A percentile compares a stretch with the other conserved stretches of the same genome.
These are phyloP conservation scores for Pelagia noctiluca DNA, from an alignment of 30 jellyfish, hydroid and myxozoan species.

Conservation along the genomic window DNA sequence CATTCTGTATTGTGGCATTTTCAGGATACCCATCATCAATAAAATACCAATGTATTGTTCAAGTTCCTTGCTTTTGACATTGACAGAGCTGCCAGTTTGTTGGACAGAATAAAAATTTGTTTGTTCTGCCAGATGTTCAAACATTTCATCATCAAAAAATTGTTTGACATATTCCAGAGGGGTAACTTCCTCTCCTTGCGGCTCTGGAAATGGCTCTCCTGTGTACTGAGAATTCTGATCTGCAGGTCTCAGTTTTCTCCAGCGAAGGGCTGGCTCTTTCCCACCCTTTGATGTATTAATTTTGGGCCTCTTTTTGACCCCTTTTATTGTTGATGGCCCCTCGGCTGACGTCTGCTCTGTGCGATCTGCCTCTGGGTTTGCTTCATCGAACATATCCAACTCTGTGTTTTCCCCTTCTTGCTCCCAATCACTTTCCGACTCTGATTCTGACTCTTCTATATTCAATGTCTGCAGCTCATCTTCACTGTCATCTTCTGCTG, in stretches of 20 bases:
- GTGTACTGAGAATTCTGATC: background rate
- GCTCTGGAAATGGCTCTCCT: conserved; percentile 26
- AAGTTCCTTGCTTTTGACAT: conserved; percentile 7
- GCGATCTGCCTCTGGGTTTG: too few relatives aligned
- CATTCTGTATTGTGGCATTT: conserved; percentile 44
- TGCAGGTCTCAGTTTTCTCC: background rate
- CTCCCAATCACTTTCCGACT: too few relatives aligned
- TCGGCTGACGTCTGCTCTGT: too few relatives aligned
- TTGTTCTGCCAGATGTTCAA: conserved; percentile 21
- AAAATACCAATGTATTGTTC: conserved; percentile 40
- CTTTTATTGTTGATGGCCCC: too few relatives aligned
- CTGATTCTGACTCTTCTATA: too few relatives aligned
- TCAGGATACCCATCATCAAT: conserved; percentile 20
- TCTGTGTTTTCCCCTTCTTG: too few relatives aligned
- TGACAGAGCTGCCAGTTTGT: conserved; percentile 18
- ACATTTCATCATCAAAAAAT: conserved; percentile 31
- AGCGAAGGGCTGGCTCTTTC: background rate
- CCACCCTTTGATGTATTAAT: too few relatives aligned
- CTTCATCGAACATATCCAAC: too few relatives aligned
- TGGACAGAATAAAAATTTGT: conserved; percentile 50
- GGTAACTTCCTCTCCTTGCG: conserved; percentile 19
- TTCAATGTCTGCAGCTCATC: too few relatives aligned
- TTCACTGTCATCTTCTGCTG: too few relatives aligned
- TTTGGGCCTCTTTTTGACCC: too few relatives aligned
- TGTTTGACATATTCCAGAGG: conserved; percentile 26